phyloP scores from a whole-genome alignment of 2,113 vertebrate species.

The Chloropsis hardwickii region DNA sequence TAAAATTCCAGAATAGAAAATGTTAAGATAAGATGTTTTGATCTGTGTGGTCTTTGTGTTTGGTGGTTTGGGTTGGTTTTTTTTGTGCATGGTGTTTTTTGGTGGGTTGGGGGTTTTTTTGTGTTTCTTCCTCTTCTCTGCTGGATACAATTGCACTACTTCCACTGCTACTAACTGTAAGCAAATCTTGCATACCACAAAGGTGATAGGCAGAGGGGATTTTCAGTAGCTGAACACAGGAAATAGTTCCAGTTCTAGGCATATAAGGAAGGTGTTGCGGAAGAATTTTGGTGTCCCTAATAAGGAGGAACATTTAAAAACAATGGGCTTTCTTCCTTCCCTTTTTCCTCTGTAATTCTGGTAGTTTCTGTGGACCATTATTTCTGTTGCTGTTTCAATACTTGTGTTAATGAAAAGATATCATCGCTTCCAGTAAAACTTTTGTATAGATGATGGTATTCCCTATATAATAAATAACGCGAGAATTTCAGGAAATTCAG shows the following conservation, averaged over 20 bases:
- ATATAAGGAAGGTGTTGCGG: not conserved
- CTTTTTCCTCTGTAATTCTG: not conserved
- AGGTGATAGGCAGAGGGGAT: not conserved
- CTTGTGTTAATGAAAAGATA: not conserved
- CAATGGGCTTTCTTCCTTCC: not conserved
- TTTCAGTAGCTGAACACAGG: not conserved
- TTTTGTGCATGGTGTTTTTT: not conserved
- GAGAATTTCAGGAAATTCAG: not conserved
- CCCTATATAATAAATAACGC: not conserved
- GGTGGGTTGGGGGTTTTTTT: not conserved
- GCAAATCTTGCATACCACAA: not conserved
- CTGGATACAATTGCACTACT: not conserved
- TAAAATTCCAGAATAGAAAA: constrained; percentile 1
- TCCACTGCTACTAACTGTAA: not conserved
- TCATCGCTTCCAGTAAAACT: not conserved
- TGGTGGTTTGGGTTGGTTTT: accelerated
- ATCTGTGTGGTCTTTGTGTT: not conserved
- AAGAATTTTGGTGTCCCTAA: not conserved
- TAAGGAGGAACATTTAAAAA: not conserved
- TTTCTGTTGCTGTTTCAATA: not conserved
- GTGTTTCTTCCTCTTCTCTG: not conserved
- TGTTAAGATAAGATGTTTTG: not conserved
- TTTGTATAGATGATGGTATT: not conserved
- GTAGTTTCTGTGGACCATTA: not conserved
- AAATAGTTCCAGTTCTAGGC: not conserved